These are phyloP conservation scores for Drosophila anomalata DNA, from an alignment of 2,888 invertebrate species.

Conservation along the genomic window DNA sequence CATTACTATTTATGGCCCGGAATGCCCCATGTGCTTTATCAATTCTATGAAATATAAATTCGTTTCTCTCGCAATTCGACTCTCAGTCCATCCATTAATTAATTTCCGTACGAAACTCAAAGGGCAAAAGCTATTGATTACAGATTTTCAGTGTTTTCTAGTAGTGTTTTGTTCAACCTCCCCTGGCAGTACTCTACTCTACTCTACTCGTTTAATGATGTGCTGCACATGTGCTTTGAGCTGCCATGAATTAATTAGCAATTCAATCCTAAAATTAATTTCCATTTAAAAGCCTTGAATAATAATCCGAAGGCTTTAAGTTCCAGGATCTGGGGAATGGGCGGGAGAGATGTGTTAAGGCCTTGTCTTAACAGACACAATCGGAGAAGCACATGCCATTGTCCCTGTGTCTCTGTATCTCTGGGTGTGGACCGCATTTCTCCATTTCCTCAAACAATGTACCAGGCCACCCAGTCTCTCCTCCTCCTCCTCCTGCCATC, in stretches of 20 bases:
- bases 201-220: too few relatives aligned
- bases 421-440: slow-evolving; percentile 11
- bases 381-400: slow-evolving; percentile 12
- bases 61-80: neutral
- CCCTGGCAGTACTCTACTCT: too few relatives aligned
- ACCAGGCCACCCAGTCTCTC: too few relatives aligned
- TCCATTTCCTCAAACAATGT: neutral
- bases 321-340: neutral
- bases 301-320: slow-evolving; percentile 18
- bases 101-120: neutral
- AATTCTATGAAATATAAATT: slow-evolving; percentile 1
- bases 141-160: too few relatives aligned
- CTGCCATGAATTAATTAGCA: neutral
- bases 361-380: neutral
- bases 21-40: neutral
- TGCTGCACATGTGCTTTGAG: too few relatives aligned
- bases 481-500: neutral
- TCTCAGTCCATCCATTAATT: neutral
- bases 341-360: slow-evolving; percentile 16
- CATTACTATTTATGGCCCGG: neutral
- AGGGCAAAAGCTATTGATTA: neutral
- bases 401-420: slow-evolving; percentile 5
- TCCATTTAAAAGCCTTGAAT: slow-evolving; percentile 1
- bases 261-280: neutral
- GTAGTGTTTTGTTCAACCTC: neutral